A percentile compares a stretch with the other conserved stretches of the same genome.
These are phyloP conservation scores for Gambusia yucatana DNA, from an alignment of 2,797 vertebrate species.

Conservation along the genomic window DNA sequence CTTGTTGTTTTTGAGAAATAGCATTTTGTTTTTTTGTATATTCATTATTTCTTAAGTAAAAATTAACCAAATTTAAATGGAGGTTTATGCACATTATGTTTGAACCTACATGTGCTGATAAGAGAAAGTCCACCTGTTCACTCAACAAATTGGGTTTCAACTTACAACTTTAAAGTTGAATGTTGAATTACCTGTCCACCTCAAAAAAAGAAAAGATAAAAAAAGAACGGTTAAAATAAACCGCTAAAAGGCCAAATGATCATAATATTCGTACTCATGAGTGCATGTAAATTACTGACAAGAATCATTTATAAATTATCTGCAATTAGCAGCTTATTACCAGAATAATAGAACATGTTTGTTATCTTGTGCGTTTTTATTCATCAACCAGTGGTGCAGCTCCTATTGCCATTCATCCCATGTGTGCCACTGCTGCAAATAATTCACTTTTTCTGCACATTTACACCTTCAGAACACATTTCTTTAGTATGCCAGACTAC, in stretches of 20 bases:
- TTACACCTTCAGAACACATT: not conserved
- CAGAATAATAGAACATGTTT: constrained; percentile 69
- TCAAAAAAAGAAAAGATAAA: too few relatives aligned
- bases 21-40: not conserved
- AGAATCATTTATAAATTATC: constrained; percentile 52
- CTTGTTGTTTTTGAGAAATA: not conserved
- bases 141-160: not conserved
- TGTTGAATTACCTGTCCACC: not conserved
- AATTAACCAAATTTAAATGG: not conserved
- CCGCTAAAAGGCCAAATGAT: not conserved
- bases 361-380: constrained; percentile 71
- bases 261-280: not conserved
- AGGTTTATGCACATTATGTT: not conserved
- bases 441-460: not conserved
- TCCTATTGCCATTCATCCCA: not conserved
- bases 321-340: constrained; percentile 53
- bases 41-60: not conserved
- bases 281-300: not conserved
- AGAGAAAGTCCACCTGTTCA: not conserved
- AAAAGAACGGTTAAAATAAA: not conserved
- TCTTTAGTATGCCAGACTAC: not conserved
- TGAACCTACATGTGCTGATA: not conserved
- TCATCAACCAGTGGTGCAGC: constrained; percentile 26
- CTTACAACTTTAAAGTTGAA: not conserved
- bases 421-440: not conserved